Percentiles rank a stretch among this genome's conserved stretches.
phyloP scores from a whole-genome alignment of 2,113 vertebrate genomes.

The Heterochromis multidens region DNA sequence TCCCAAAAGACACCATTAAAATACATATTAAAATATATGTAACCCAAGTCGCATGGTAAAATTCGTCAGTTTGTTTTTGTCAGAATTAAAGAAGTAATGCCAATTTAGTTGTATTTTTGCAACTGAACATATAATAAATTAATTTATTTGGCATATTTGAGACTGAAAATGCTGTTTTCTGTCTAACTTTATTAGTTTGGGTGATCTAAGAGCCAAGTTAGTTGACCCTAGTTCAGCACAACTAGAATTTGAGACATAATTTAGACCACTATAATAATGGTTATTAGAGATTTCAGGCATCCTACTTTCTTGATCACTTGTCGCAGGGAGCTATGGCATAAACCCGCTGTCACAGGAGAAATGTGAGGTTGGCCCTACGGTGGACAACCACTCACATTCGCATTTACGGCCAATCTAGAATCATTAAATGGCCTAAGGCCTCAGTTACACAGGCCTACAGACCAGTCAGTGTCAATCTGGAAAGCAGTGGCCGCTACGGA shows the following conservation, averaged over 20 bases:
- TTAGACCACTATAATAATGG: neutral
- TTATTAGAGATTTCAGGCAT: neutral
- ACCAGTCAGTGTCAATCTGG: neutral
- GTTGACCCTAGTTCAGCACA: neutral
- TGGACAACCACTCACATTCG: neutral
- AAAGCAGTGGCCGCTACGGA: no score
- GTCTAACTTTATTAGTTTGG: neutral
- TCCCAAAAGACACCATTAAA: neutral
- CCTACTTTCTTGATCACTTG: neutral
- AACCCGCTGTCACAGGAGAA: neutral
- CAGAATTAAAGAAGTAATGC: neutral
- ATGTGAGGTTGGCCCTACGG: neutral
- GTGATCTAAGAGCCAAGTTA: neutral
- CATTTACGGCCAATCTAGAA: neutral
- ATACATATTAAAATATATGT: neutral
- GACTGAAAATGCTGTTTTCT: neutral
- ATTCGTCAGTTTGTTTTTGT: neutral
- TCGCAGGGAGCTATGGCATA: neutral
- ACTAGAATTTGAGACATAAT: neutral
- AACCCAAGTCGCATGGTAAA: neutral
- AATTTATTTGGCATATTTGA: neutral
- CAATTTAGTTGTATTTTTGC: rapidly evolving
- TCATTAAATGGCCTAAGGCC: neutral
- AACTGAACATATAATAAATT: neutral
- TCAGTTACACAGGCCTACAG: neutral